These are phyloP conservation scores for Chloroceryle inda DNA, from an alignment of 2,797 vertebrate genomes.

Conservation along the genomic window DNA sequence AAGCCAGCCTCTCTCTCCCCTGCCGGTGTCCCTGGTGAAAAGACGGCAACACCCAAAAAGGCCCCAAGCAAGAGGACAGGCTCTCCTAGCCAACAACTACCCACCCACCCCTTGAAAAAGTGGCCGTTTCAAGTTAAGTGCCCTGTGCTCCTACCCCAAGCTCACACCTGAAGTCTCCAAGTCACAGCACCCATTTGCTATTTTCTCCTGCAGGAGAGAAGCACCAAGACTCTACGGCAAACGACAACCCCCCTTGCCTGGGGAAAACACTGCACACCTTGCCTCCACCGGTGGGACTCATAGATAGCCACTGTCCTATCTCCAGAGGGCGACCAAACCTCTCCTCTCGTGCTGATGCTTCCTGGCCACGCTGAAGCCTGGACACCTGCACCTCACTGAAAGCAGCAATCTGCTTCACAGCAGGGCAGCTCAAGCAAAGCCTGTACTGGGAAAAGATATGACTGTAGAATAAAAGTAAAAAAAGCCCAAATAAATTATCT, in stretches of 20 bases:
- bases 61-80: background rate
- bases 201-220: background rate
- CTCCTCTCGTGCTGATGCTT: background rate
- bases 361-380: background rate
- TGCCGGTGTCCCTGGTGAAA: background rate
- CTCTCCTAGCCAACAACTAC: background rate
- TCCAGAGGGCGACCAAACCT: background rate
- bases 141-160: fast-evolving
- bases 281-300: fast-evolving
- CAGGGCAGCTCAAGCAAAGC: background rate
- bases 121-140: background rate
- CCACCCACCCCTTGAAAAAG: background rate
- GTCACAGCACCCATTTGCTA: background rate
- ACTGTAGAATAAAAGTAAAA: background rate
- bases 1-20: background rate
- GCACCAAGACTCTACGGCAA: background rate
- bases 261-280: background rate
- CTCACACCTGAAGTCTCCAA: background rate
- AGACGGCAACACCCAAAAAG: background rate
- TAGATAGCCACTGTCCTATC: fast-evolving
- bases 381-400: background rate
- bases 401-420: background rate
- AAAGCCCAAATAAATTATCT: background rate
- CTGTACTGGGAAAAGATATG: background rate
- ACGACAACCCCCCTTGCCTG: background rate